Base-by-base conservation (phyloP, 2,113 vertebrate species). In the Spermophilus dauricus region DNA sequence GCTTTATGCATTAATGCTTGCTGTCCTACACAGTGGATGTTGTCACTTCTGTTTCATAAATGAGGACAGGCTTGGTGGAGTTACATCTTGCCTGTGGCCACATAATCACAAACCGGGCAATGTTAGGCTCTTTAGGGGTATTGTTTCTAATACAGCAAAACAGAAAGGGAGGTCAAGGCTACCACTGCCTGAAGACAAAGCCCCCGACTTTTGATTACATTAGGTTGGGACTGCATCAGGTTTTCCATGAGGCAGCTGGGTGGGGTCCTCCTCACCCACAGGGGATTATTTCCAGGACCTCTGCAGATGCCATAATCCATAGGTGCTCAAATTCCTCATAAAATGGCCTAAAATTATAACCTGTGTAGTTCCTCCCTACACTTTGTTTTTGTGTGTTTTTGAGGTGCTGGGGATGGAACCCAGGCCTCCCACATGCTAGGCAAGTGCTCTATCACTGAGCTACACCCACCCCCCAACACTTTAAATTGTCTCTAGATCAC, bases 51-150 rank as follows among this genome's bases (percentile, higher is more conserved):
- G 0, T 32, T 42, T 63, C 8, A 32, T 89, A 58, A 28, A 2
- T 34, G 84, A 37, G 48, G 58, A 2, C 30, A 76, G 84, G 72
- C 78, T 24, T 39, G 5, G 72, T 8, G 37, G 67, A 58, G 82
- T 56, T 48, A 20, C 22, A 10, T 18, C 42, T 45, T 58, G 10
- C 72, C 4, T 58, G 20, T 0, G 28, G 58, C 22, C 37, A 6
- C 0, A 0, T 45, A 13, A 3, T 24, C 34, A 20, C 1, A 11
- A 32, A 18, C 28, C 37, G 39, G 63, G 63, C 9, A 4, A 0
- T 6, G 53, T 32, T 34, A 37, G 28, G 16, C 37, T 85, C 73
- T 20, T 48, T 22, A 10, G 22, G 45, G 77, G 32, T 48, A 1
- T 37, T 1, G 7, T 17, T 81, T 37, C 76, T 63, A 34, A 81